Percentiles rank a stretch among this genome's conserved stretches.
These are phyloP conservation scores for Trachelipus rathkii DNA, from an alignment of 1,140 invertebrate species.

Conservation along the genomic window DNA sequence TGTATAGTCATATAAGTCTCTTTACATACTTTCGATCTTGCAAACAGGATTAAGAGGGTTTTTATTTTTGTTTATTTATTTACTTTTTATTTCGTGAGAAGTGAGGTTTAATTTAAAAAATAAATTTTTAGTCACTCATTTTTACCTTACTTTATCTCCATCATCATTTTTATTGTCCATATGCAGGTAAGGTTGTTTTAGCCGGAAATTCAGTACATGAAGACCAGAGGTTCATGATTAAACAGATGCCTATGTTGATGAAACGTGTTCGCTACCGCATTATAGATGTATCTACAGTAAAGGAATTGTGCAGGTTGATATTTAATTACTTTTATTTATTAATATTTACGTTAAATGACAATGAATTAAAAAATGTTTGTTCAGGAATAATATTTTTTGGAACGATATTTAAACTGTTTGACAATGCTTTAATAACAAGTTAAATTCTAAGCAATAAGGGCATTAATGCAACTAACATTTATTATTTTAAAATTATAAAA, in stretches of 20 bases:
- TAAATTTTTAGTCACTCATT: too few species aligned
- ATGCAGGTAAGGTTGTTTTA: constrained; percentile 61
- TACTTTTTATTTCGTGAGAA: background rate
- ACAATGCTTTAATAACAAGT: too few species aligned
- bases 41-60: background rate
- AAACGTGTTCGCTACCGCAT: constrained; percentile 86
- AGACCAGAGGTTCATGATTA: constrained; percentile 72
- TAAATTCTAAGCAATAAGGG: too few species aligned
- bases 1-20: constrained; percentile 6
- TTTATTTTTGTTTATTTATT: too few species aligned
- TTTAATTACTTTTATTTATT: too few species aligned
- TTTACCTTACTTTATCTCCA: background rate
- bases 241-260: constrained; percentile 69
- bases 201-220: constrained; percentile 86
- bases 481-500: too few species aligned
- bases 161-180: constrained; percentile 8
- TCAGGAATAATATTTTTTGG: too few species aligned
- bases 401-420: too few species aligned
- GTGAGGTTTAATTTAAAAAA: background rate
- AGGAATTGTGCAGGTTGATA: constrained; percentile 67
- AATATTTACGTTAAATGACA: too few species aligned
- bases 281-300: constrained; percentile 86
- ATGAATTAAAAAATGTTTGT: too few species aligned
- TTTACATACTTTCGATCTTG: background rate
- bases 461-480: too few species aligned